phyloP scores from a whole-genome alignment of 2,113 vertebrate genomes.

The Dasyurus viverrinus region DNA sequence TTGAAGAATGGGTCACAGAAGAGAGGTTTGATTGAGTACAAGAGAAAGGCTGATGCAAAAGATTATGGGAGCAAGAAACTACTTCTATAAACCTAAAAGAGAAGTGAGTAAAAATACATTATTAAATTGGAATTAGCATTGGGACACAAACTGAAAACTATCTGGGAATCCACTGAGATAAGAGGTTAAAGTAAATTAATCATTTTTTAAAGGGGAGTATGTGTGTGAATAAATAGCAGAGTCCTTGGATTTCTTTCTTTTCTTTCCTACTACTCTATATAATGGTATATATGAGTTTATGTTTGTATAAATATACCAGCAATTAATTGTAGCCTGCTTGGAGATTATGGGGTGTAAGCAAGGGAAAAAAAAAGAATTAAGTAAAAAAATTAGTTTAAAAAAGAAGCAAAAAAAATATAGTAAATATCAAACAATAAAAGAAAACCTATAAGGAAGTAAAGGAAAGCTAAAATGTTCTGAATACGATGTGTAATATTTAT shows the following conservation, averaged over 20 bases:
- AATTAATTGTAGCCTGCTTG: no score
- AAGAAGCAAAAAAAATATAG: no score
- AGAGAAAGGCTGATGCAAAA: not conserved
- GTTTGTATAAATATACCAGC: no score
- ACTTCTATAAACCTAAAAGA: not conserved
- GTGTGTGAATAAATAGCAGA: not conserved
- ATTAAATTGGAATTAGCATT: not conserved
- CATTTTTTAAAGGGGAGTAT: not conserved
- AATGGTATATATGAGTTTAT: not conserved
- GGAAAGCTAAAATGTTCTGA: no score
- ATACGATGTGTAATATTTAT: no score
- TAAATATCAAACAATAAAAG: no score
- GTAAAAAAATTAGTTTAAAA: no score
- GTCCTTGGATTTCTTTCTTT: not conserved
- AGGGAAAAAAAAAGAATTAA: no score
- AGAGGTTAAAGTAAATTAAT: not conserved
- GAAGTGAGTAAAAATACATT: not conserved
- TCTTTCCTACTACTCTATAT: not conserved
- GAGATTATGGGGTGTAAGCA: no score
- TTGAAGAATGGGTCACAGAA: not conserved
- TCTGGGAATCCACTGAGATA: not conserved
- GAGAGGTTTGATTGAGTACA: not conserved
- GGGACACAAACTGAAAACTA: not conserved
- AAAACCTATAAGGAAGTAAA: no score
- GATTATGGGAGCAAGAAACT: conserved; percentile 18